phyloP scores from a whole-genome alignment of 35 echinoderm and acorn worm genomes.

The Acanthaster planci region DNA sequence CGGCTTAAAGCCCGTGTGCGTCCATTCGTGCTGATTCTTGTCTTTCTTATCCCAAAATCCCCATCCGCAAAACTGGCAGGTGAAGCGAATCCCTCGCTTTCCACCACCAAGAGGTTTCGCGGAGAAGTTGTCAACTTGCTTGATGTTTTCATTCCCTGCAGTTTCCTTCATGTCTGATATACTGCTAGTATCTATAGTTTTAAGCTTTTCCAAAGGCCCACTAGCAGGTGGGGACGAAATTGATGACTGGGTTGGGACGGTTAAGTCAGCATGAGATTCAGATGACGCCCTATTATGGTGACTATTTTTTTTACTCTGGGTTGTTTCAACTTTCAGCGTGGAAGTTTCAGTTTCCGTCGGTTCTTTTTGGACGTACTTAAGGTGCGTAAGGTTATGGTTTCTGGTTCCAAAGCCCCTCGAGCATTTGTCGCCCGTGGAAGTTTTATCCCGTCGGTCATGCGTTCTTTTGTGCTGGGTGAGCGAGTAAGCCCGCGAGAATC shows the following conservation, averaged over 20 bases:
- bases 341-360: neutral
- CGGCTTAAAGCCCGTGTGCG: neutral
- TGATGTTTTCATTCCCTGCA: too few species aligned
- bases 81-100: slow-evolving; percentile 10
- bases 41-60: slow-evolving; percentile 16
- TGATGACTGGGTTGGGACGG: neutral
- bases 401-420: neutral
- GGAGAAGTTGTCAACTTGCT: neutral
- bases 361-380: neutral
- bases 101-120: neutral
- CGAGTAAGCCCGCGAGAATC: neutral
- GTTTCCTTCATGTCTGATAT: too few species aligned
- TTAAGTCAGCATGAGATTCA: neutral
- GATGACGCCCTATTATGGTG: neutral
- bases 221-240: neutral
- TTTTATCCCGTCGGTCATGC: neutral
- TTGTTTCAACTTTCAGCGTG: neutral
- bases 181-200: neutral
- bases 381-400: neutral
- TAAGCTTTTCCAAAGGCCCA: neutral
- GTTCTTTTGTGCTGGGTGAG: neutral
- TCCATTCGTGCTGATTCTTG: slow-evolving; percentile 9
- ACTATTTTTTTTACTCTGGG: neutral
- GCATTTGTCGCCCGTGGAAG: too few species aligned
- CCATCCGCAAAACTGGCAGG: slow-evolving; percentile 9